A percentile compares a stretch with the other conserved stretches of the same genome.
Evolutionary conservation across 2,797 vertebrate species (phyloP).

Genomic region (Ibycter americanus): DNA sequence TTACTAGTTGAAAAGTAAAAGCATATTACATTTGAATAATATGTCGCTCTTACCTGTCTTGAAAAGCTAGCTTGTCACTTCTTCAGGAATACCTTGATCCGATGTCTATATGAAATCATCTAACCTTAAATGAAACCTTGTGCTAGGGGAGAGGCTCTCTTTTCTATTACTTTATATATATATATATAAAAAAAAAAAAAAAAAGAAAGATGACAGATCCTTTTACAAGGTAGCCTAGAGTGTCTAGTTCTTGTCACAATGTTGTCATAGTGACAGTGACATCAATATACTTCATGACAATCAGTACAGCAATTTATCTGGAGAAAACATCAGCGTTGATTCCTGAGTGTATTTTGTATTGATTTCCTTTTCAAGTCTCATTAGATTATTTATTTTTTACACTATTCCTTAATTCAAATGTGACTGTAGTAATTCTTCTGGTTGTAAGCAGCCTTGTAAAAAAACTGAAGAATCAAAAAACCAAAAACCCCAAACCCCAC

Average conservation of each 20-base stretch:
- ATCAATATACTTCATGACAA: conserved; percentile 71
- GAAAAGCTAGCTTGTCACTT: conserved; percentile 7
- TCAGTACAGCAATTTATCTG: conserved; percentile 66
- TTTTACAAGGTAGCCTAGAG: conserved; percentile 65
- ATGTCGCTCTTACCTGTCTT: conserved; percentile 52
- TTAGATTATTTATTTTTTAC: not conserved
- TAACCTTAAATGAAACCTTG: not conserved
- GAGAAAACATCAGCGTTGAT: conserved; percentile 55
- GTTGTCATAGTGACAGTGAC: conserved; percentile 80
- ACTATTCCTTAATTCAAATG: not conserved
- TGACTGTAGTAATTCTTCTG: not conserved
- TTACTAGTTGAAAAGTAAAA: not conserved
- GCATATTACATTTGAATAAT: not conserved
- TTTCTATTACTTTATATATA: conserved; percentile 35
- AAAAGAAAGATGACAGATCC: conserved; percentile 48
- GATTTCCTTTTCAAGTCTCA: not conserved
- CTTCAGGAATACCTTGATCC: not conserved
- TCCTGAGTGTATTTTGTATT: conserved; percentile 19
- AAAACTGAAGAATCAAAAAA: not conserved
- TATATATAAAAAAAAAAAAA: not conserved
- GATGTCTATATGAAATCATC: not conserved
- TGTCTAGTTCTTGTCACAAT: conserved; percentile 75
- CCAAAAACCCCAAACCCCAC: not conserved
- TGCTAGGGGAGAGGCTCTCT: not conserved
- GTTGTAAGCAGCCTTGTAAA: not conserved